A percentile compares a stretch with the other conserved stretches of the same genome.
These are phyloP conservation scores for Dendrocincla tyrannina DNA, from an alignment of 2,797 vertebrate genomes.

Conservation along the genomic window DNA sequence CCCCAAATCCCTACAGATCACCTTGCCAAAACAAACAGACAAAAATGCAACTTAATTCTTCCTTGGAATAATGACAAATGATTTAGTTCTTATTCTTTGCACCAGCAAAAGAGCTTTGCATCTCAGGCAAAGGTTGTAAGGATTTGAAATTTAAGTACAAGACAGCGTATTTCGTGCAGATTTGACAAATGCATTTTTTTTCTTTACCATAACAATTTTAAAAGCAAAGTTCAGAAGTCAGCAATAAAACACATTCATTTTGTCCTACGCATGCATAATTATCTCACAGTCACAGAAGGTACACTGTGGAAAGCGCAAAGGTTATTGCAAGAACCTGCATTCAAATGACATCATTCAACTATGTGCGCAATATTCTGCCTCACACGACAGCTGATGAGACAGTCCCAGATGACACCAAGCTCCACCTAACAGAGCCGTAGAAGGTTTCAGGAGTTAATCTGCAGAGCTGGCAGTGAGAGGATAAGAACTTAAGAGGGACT, in stretches of 20 bases:
- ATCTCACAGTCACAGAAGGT: neutral
- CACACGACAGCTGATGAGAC: neutral
- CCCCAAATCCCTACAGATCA: neutral
- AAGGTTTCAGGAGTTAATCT: neutral
- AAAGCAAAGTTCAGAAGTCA: neutral
- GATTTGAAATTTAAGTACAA: neutral
- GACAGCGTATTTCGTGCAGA: neutral
- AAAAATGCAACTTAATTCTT: neutral
- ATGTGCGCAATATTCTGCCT: neutral
- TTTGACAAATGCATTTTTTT: neutral
- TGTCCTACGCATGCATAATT: neutral
- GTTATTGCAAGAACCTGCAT: neutral
- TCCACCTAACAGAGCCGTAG: neutral
- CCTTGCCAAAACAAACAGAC: neutral
- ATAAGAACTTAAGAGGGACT: neutral
- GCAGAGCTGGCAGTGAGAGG: neutral
- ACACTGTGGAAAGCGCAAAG: neutral
- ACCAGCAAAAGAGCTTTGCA: neutral
- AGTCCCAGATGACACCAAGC: neutral
- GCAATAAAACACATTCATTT: neutral
- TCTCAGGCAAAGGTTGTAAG: neutral
- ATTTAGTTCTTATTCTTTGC: neutral
- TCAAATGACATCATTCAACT: neutral
- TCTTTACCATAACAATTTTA: neutral
- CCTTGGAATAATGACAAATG: neutral